Conservation (phyloP, 2,113 vertebrate genomes). For the Apus apus region DNA sequence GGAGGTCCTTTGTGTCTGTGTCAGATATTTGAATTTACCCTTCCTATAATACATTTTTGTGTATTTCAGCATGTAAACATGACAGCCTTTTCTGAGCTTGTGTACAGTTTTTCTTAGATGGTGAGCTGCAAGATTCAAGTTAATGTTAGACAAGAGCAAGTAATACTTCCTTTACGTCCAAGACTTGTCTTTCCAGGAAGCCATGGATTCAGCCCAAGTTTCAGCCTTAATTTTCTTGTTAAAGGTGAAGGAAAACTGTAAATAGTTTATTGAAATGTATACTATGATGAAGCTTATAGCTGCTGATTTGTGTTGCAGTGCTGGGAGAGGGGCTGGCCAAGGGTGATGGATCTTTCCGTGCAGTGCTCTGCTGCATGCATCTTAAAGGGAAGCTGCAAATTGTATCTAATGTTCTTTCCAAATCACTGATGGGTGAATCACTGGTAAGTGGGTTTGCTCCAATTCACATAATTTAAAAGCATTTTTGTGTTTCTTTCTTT, state of each 20-base stretch:
- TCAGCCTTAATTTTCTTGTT: not conserved
- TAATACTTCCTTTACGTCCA: not conserved
- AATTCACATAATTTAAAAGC: not conserved
- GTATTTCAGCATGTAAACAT: slow-evolving; percentile 40
- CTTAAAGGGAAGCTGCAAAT: slow-evolving; percentile 94
- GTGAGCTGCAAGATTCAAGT: not conserved
- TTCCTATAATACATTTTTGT: slow-evolving; percentile 1
- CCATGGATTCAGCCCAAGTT: not conserved
- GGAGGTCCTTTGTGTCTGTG: slow-evolving; percentile 49
- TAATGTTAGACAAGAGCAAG: not conserved
- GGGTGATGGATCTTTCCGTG: slow-evolving; percentile 87
- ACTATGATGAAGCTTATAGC: slow-evolving; percentile 18
- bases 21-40: not conserved
- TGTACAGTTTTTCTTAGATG: not conserved
- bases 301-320: slow-evolving; percentile 79
- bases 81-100: not conserved
- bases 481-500: not conserved
- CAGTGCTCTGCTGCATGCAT: slow-evolving; percentile 91
- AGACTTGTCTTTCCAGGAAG: not conserved
- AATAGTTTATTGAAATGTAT: not conserved
- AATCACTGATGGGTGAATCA: slow-evolving; percentile 94
- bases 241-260: not conserved
- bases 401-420: slow-evolving; percentile 91
- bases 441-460: slow-evolving; percentile 84
- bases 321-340: slow-evolving; percentile 90